These are phyloP conservation scores for Pyrochroa serraticornis DNA, from an alignment of 2,888 invertebrate species.

Conservation along the genomic window DNA sequence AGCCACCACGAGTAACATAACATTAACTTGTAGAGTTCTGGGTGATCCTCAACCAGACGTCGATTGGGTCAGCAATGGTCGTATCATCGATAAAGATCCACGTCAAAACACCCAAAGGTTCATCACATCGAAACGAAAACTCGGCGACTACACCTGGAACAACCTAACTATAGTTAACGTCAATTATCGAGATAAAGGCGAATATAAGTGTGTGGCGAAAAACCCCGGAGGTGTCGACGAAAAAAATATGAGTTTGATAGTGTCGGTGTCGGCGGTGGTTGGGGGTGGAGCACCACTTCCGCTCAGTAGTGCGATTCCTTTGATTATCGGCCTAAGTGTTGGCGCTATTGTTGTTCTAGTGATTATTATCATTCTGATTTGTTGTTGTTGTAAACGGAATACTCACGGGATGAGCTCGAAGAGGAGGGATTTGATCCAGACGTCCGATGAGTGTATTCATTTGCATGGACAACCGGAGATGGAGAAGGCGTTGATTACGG, in stretches of 20 bases:
- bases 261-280: conserved; percentile 27
- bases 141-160: conserved; percentile 60
- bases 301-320: conserved; percentile 55
- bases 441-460: conserved; percentile 63
- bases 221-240: conserved; percentile 83
- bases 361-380: conserved; percentile 57
- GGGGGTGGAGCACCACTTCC: conserved; percentile 35
- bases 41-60: conserved; percentile 80
- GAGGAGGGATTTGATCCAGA: conserved; percentile 45
- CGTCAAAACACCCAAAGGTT: conserved; percentile 59
- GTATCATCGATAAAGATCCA: conserved; percentile 64
- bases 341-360: conserved; percentile 60
- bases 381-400: conserved; percentile 51
- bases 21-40: conserved; percentile 74
- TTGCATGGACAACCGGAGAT: conserved; percentile 81
- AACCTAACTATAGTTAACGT: conserved; percentile 63
- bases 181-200: conserved; percentile 60
- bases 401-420: conserved; percentile 42
- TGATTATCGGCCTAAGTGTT: conserved; percentile 59
- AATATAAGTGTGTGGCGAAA: conserved; percentile 75
- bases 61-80: conserved; percentile 73
- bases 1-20: conserved; percentile 69
- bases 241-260: conserved; percentile 71
- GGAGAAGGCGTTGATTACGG: conserved; percentile 83
- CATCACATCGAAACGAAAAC: conserved; percentile 44